Evolutionary conservation across 2,113 vertebrate species (phyloP).

Genomic region (Peromyscus leucopus): DNA sequence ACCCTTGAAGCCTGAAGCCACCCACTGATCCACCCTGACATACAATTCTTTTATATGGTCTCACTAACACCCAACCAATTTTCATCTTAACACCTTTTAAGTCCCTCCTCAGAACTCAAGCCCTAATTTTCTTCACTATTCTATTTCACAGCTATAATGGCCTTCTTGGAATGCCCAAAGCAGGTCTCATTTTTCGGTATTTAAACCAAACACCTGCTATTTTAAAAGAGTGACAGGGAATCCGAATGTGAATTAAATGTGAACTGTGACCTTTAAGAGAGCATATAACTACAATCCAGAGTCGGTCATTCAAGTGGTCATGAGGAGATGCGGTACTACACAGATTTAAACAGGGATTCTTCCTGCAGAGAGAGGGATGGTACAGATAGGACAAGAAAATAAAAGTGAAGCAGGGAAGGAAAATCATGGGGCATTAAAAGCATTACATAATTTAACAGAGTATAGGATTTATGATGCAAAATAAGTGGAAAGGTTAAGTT

Average conservation of each 20-base stretch:
- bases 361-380: neutral
- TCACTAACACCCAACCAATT: constrained; percentile 8
- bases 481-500: neutral
- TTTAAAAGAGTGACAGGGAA: neutral
- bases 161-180: neutral
- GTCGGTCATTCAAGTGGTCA: neutral
- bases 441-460: neutral
- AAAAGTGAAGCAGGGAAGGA: neutral
- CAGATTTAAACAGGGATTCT: neutral
- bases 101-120: neutral
- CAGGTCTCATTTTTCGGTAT: neutral
- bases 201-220: constrained; percentile 14
- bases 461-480: constrained; percentile 1
- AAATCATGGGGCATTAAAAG: neutral
- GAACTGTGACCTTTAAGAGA: neutral
- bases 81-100: neutral
- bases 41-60: neutral
- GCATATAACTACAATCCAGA: neutral
- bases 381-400: neutral
- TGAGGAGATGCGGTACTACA: neutral
- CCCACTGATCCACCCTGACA: neutral
- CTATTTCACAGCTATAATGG: neutral
- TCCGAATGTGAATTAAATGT: constrained; percentile 33
- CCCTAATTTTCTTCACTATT: neutral
- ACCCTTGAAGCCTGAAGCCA: neutral